A percentile compares a stretch with the other conserved stretches of the same genome.
Conservation (phyloP, 2,797 vertebrate species). For the Mico argentatus region DNA sequence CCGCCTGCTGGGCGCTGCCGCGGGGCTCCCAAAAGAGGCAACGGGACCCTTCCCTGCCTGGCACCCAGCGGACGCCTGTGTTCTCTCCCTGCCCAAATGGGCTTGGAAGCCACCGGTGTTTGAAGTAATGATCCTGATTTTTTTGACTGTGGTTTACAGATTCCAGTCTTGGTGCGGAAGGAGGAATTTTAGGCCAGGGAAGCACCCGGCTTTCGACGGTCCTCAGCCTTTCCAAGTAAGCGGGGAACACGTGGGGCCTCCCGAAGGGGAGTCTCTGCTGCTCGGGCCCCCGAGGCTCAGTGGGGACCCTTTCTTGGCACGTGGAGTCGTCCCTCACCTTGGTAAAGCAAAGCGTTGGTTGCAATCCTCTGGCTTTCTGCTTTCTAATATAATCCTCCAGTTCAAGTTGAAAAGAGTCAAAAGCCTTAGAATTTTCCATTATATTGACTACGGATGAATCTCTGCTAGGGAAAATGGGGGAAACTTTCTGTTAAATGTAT, state of each 20-base stretch:
- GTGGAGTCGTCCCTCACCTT: slow-evolving; percentile 67
- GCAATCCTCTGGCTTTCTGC: slow-evolving; percentile 87
- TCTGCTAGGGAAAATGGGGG: slow-evolving; percentile 79
- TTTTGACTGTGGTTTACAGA: neutral
- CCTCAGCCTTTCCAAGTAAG: neutral
- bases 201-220: neutral
- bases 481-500: neutral
- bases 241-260: neutral
- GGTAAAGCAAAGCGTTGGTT: slow-evolving; percentile 78
- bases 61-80: neutral
- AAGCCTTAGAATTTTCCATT: slow-evolving; percentile 83
- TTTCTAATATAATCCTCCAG: slow-evolving; percentile 89
- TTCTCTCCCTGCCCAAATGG: neutral
- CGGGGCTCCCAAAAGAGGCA: neutral
- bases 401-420: slow-evolving; percentile 88
- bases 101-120: neutral
- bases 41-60: neutral
- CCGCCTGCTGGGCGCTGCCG: neutral
- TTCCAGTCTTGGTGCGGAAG: neutral
- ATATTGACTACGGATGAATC: slow-evolving; percentile 82
- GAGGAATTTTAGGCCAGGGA: neutral
- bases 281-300: neutral
- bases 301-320: neutral
- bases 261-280: neutral
- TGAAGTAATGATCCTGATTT: neutral